phyloP scores from a whole-genome alignment of 64 coral and sea anemone species.

The Actinia tenebrosa region DNA sequence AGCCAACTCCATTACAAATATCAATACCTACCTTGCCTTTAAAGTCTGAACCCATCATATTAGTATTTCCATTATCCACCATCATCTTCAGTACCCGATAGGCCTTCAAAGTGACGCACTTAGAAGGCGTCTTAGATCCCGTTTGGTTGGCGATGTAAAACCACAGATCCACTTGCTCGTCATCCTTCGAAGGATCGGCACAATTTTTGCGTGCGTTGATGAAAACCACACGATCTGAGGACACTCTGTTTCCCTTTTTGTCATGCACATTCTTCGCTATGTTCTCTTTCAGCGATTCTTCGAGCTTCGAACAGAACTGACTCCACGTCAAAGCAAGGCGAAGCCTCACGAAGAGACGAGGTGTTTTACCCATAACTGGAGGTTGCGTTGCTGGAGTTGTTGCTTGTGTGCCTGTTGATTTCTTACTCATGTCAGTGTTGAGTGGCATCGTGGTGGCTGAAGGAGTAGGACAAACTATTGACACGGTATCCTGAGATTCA shows the following conservation, averaged over 20 bases:
- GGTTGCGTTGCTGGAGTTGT: neutral
- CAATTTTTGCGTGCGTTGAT: constrained; percentile 66
- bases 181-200: constrained; percentile 49
- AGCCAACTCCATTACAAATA: neutral
- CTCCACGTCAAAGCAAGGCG: constrained; percentile 64
- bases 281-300: constrained; percentile 58
- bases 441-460: neutral
- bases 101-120: constrained; percentile 67
- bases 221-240: constrained; percentile 50
- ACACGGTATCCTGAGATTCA: neutral
- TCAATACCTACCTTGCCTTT: constrained; percentile 58
- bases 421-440: neutral
- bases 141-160: constrained; percentile 52
- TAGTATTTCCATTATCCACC: constrained; percentile 71
- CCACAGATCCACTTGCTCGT: constrained; percentile 67
- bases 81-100: constrained; percentile 66
- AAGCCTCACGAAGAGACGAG: constrained; percentile 29
- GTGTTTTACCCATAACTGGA: constrained; percentile 15
- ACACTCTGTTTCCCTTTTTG: constrained; percentile 62
- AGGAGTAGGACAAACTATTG: neutral
- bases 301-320: constrained; percentile 69
- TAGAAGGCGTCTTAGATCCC: constrained; percentile 28
- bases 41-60: constrained; percentile 49
- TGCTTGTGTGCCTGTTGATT: neutral
- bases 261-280: constrained; percentile 59